Base-by-base conservation (phyloP, 2,888 invertebrate species). In the Auanema freiburgensis region DNA sequence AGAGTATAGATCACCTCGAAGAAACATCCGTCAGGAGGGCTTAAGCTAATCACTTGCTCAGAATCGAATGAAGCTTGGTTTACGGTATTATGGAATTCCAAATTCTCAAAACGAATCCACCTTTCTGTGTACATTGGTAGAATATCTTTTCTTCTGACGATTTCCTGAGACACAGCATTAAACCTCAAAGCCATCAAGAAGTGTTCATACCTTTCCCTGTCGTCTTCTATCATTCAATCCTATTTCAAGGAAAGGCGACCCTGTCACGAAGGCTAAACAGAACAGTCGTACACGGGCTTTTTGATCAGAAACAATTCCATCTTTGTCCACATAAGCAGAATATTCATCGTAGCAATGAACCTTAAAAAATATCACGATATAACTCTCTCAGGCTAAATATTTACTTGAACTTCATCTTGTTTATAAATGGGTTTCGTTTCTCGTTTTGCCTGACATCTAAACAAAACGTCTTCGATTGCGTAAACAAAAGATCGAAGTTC, bases 81-180 rank as follows among this genome's bases (percentile, higher is more conserved):
- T 83, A 94, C 91, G 57, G 97, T 92, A 84, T 92, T 92, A 86
- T 97, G 96, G 85, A 98, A 95, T 85, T 96, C 94, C 0, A 92
- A 89, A 55, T 90, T 89, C 86, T 98, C 96, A 59, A 97, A 88
- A 46, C 93, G 89, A 83, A 98, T 98, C 98, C 98, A 99, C 86
- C 98, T 94, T 86, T 99, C 98, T 0, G 98, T 98, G 67, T 92
- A 92, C 83, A 83, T 83, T 23, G 98, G 97, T 84, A 98, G 94
- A 85, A 99, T 98, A 86, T 99, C 98, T 86, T 96, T 95, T 3
- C 98, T 88, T 0, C 98, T 95, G 1, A 98, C 98, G 58, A 99
- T 95, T 88, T 98, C 98, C 86, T 75, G 56, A 25, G 59, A 50
- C 23, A 41, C 21, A 91, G 91, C n/a, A n/a, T 6, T 49, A 52